These are phyloP conservation scores for Prenolepis imparis DNA, from an alignment of 2,888 invertebrate genomes.

Conservation along the genomic window DNA sequence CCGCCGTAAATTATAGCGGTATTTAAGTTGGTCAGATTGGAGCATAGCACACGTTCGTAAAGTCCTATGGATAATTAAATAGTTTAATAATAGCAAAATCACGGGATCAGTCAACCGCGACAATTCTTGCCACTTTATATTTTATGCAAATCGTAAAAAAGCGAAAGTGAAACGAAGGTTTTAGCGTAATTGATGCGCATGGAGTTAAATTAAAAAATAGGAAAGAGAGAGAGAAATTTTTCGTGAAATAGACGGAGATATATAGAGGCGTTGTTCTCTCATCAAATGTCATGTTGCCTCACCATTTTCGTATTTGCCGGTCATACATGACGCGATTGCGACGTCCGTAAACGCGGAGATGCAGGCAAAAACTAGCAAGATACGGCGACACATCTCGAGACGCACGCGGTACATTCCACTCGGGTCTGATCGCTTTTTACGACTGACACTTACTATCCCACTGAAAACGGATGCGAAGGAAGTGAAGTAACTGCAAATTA, in stretches of 20 bases:
- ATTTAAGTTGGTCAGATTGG: constrained; percentile 68
- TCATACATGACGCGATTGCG: constrained; percentile 69
- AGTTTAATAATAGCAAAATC: background rate
- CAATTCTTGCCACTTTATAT: background rate
- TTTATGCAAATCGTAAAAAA: background rate
- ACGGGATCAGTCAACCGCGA: background rate
- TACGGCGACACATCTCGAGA: constrained; percentile 10
- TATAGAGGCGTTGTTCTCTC: background rate
- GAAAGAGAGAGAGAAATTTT: background rate
- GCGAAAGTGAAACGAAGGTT: background rate
- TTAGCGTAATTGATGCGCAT: background rate
- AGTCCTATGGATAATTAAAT: constrained; percentile 58
- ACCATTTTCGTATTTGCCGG: constrained; percentile 76
- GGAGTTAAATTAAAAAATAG: background rate
- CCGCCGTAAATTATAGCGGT: constrained; percentile 62
- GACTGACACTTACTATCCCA: constrained; percentile 48
- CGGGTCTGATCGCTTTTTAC: constrained; percentile 42
- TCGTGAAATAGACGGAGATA: background rate
- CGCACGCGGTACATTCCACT: constrained; percentile 60
- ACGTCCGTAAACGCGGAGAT: constrained; percentile 57
- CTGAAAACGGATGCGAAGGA: constrained; percentile 36
- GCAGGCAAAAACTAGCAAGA: constrained; percentile 60
- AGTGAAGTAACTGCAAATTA: constrained; percentile 58
- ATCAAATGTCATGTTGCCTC: constrained; percentile 54
- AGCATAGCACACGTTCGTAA: constrained; percentile 75